Percentiles rank a stretch among this genome's conserved stretches.
These are phyloP conservation scores for Scaptomyza graminum DNA, from an alignment of 1,140 invertebrate species.

Conservation along the genomic window DNA sequence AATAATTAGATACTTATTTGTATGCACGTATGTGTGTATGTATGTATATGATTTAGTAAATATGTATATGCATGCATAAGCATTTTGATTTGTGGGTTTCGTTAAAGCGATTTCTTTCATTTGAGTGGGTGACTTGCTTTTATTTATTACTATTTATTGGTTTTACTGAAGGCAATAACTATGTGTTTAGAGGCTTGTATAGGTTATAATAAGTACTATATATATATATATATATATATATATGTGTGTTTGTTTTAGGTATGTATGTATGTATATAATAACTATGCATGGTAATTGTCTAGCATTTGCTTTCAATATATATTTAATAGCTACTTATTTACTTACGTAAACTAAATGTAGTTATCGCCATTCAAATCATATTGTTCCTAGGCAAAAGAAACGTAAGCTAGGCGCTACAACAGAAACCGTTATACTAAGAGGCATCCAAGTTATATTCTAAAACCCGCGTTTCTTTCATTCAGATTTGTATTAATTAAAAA, in stretches of 20 bases:
- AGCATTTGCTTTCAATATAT: conserved; percentile 41
- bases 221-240: conserved; percentile 9
- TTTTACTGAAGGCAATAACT: conserved; percentile 37
- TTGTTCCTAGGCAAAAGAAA: conserved; percentile 57
- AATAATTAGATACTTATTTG: conserved; percentile 19
- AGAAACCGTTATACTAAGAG: conserved; percentile 81
- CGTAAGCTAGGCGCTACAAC: conserved; percentile 71
- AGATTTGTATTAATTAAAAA: conserved; percentile 60
- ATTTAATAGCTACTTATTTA: conserved; percentile 61
- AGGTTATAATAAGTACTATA: conserved; percentile 30
- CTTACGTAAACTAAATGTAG: conserved; percentile 33
- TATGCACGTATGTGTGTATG: conserved; percentile 18
- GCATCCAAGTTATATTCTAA: conserved; percentile 68
- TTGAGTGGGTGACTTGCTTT: conserved; percentile 54
- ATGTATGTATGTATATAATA: conserved; percentile 51
- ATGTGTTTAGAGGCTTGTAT: conserved; percentile 34
- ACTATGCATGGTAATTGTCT: conserved; percentile 61
- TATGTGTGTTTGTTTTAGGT: conserved; percentile 23
- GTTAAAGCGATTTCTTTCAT: conserved; percentile 68
- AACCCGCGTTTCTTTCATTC: conserved; percentile 66
- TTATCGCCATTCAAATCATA: conserved; percentile 29
- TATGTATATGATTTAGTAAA: conserved; percentile 31
- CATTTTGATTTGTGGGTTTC: conserved; percentile 72
- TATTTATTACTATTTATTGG: conserved; percentile 6
- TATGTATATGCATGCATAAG: conserved; percentile 53